A percentile compares a stretch with the other conserved stretches of the same genome.
These are phyloP conservation scores for Meleagris gallopavo DNA, from an alignment of 2,113 vertebrate genomes.

Conservation along the genomic window DNA sequence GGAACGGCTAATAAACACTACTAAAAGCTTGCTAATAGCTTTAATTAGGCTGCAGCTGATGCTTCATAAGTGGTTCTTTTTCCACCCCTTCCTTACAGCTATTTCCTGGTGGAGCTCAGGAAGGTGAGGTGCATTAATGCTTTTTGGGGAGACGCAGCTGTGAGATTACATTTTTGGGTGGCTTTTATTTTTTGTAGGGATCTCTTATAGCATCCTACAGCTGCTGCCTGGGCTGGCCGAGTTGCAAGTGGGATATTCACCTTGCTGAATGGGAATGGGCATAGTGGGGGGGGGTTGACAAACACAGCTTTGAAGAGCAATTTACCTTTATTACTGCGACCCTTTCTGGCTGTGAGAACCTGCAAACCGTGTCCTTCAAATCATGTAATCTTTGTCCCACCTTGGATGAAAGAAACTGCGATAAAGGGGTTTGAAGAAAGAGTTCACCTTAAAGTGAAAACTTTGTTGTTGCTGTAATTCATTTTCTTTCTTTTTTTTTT, in stretches of 20 bases:
- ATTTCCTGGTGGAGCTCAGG: conserved; percentile 42
- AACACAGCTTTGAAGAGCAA: neutral
- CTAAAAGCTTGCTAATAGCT: conserved; percentile 63
- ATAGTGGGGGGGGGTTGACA: neutral
- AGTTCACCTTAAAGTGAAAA: neutral
- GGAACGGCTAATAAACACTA: conserved; percentile 42
- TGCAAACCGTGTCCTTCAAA: neutral
- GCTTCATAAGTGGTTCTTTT: conserved; percentile 46
- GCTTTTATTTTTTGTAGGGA: neutral
- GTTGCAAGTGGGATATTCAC: neutral
- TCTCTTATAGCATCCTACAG: neutral
- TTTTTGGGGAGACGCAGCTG: conserved; percentile 25
- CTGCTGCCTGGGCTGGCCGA: neutral
- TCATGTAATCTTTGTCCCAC: neutral
- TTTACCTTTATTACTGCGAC: neutral
- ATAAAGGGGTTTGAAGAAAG: neutral
- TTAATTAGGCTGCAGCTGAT: conserved; percentile 63
- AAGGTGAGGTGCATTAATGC: conserved; percentile 56
- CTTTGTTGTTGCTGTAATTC: neutral
- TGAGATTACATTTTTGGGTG: neutral
- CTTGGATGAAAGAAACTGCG: neutral
- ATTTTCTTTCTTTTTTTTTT: neutral
- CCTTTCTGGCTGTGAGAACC: neutral
- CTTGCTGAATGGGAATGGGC: neutral
- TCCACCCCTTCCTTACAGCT: conserved; percentile 2